phyloP scores from a whole-genome alignment of 1,140 invertebrate genomes.

The Reticulitermes speratus region DNA sequence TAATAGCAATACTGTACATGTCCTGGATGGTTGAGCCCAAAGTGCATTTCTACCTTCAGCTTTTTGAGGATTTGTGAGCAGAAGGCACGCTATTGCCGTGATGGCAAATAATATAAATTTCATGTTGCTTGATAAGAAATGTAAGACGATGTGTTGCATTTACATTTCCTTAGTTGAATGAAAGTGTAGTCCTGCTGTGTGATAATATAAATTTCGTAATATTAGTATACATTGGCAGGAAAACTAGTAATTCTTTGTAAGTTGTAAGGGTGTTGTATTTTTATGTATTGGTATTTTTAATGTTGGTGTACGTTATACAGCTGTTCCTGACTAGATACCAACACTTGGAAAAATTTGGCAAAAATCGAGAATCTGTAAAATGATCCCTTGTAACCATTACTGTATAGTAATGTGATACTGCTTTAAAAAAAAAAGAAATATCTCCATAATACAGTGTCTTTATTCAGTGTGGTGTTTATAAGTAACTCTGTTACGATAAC shows the following conservation, averaged over 20 bases:
- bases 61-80: background rate
- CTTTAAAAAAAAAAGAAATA: background rate
- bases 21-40: background rate
- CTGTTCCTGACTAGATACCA: background rate
- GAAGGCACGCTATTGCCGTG: background rate
- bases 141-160: background rate
- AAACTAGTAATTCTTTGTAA: constrained; percentile 1
- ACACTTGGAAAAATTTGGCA: background rate
- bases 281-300: background rate
- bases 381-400: background rate
- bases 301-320: background rate
- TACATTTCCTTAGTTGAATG: background rate
- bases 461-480: background rate
- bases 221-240: background rate
- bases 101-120: background rate
- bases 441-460: background rate
- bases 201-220: background rate
- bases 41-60: background rate
- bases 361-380: background rate
- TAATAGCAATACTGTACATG: background rate
- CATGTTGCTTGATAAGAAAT: background rate
- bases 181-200: background rate
- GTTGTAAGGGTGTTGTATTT: constrained; percentile 1
- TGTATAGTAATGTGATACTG: background rate
- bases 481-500: background rate